Conservation (phyloP, 2,888 invertebrate genomes). For the Leuctra nigra region DNA sequence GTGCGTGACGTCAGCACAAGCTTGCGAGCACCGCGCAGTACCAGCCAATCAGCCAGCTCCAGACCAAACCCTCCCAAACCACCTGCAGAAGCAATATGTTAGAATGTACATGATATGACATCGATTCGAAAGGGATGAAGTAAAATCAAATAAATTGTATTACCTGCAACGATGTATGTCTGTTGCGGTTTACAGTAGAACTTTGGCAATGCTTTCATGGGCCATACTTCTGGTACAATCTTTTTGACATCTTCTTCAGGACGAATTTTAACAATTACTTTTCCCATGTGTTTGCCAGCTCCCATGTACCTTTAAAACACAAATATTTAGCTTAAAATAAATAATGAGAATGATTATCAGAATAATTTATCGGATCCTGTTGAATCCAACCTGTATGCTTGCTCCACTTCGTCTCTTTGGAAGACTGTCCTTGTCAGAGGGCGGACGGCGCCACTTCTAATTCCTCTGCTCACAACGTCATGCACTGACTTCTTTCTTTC, state of each 20-base stretch:
- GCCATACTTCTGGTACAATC: too few species aligned
- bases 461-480: constrained; percentile 53
- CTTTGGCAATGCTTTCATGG: constrained; percentile 46
- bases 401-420: constrained; percentile 56
- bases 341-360: neutral
- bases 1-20: too few species aligned
- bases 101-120: too few species aligned
- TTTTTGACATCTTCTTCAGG: too few species aligned
- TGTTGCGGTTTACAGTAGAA: constrained; percentile 45
- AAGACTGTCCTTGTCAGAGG: constrained; percentile 63
- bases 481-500: constrained; percentile 50
- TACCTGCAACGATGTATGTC: constrained; percentile 50
- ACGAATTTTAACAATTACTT: constrained; percentile 49
- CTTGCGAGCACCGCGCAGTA: too few species aligned
- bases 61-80: too few species aligned
- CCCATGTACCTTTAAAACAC: too few species aligned
- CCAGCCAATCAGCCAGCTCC: too few species aligned
- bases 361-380: too few species aligned
- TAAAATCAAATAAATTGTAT: constrained; percentile 34
- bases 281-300: constrained; percentile 65
- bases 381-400: too few species aligned
- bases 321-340: neutral
- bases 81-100: constrained; percentile 90
- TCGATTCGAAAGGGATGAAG: too few species aligned
- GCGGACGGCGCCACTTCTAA: constrained; percentile 57